Percentiles rank a stretch among this genome's conserved stretches.
These are phyloP conservation scores for Steinernema hermaphroditum DNA, from an alignment of 2,888 invertebrate genomes.

Conservation along the genomic window DNA sequence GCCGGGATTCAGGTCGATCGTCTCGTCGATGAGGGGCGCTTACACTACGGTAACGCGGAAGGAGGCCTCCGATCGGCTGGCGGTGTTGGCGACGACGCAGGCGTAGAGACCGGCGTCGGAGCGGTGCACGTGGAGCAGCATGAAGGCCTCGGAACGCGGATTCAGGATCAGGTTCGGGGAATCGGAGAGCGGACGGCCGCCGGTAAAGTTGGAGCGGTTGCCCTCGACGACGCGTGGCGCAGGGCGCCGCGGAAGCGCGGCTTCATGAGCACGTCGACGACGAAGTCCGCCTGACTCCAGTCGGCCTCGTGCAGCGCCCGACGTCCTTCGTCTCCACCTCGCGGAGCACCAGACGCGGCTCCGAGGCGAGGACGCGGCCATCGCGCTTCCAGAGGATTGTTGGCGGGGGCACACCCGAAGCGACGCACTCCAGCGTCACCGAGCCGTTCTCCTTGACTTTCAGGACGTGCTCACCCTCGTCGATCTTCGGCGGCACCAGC, in stretches of 20 bases:
- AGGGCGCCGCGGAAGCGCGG: slow-evolving; percentile 39
- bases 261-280: slow-evolving; percentile 60
- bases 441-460: slow-evolving; percentile 67
- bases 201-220: no score
- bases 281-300: slow-evolving; percentile 57
- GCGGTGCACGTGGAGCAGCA: slow-evolving; percentile 62
- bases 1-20: slow-evolving; percentile 65
- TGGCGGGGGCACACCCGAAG: slow-evolving; percentile 71
- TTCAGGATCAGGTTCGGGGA: slow-evolving; percentile 60
- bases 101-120: slow-evolving; percentile 73
- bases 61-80: slow-evolving; percentile 70
- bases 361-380: slow-evolving; percentile 44
- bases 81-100: slow-evolving; percentile 74
- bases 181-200: slow-evolving; percentile 59
- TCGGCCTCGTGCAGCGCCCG: slow-evolving; percentile 67
- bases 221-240: slow-evolving; percentile 61
- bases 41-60: slow-evolving; percentile 55
- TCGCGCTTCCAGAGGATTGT: slow-evolving; percentile 70
- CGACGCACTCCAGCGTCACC: slow-evolving; percentile 71
- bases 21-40: slow-evolving; percentile 61
- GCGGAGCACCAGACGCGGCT: not conserved
- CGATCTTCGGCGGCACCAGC: slow-evolving; percentile 69
- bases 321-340: not conserved
- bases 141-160: slow-evolving; percentile 63
- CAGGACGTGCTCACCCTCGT: slow-evolving; percentile 61